Evolutionary conservation across 1,140 invertebrate genomes (phyloP), one percentile per base, ranked within the genome.

Genomic region (Penaeus vannamei): DNA sequence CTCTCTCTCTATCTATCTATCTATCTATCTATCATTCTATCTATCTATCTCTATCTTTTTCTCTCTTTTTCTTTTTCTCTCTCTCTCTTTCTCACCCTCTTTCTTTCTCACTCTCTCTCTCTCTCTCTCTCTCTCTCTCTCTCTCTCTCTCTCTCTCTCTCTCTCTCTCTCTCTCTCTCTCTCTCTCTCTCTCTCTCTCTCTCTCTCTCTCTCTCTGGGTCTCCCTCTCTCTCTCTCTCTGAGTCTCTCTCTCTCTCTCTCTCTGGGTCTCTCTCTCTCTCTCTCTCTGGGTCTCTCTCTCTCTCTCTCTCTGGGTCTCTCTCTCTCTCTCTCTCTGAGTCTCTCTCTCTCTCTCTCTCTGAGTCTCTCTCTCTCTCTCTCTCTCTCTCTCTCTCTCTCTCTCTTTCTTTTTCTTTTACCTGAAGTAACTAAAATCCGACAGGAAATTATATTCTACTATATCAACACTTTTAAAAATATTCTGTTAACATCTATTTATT

Each of bases 81-180:
- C 61, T 64, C 61, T 64, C 61, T 64, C 61, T 64, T 14, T 64
- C 61, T 64, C 61, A 17, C 61, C 23, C 61, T 64, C 61, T 64
- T 23, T 64, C 61, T 64, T 23, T 64, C 61, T 3, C 69, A 26
- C 69, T 72, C 69, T 72, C 69, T 72, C 69, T 72, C 69, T 72
- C 69, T 72, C 69, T 72, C 69, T 72, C 69, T 72, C 69, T 72
- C 69, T 72, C 69, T 72, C 61, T 64, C 61, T 64, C 14, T 64
- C 12, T 32, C 32, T 84, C 42, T 60, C n/a, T 12, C 23, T 60
- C 8, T 23, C 26, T 80, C 42, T 80, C 26, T 80, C 12, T 80
- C 26, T 80, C 23, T 80, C 14, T 46, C n/a, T n/a, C n/a, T n/a
- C n/a, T n/a, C n/a, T n/a, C n/a, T n/a, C n/a, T n/a, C n/a, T n/a